Conservation (phyloP, 2,797 vertebrate genomes). For the Natrix natrix region DNA sequence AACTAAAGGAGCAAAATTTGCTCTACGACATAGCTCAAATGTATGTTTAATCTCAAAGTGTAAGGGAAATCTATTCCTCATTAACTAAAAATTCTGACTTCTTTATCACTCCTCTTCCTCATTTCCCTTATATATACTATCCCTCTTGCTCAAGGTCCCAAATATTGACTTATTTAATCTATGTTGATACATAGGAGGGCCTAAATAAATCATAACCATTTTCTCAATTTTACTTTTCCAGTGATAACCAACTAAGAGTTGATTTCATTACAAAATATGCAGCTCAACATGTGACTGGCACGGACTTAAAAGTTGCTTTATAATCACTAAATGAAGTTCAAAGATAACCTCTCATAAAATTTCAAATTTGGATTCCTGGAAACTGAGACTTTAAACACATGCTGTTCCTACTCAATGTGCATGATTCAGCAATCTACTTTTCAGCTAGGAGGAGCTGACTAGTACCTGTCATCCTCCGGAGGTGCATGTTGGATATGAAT, state of each 20-base stretch:
- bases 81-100: neutral
- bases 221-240: neutral
- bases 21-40: neutral
- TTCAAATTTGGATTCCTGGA: slow-evolving; percentile 41
- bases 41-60: neutral
- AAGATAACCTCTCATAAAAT: slow-evolving; percentile 25
- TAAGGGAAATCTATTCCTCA: neutral
- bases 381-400: slow-evolving; percentile 5
- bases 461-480: slow-evolving; percentile 99
- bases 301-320: slow-evolving; percentile 52
- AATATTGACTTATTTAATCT: neutral
- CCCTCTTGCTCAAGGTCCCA: no score
- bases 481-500: slow-evolving; percentile 98
- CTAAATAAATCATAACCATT: neutral
- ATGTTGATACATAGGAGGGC: neutral
- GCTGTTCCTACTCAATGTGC: slow-evolving; percentile 31
- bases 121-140: neutral
- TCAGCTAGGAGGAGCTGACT: slow-evolving; percentile 68
- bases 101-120: neutral
- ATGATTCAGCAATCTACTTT: slow-evolving; percentile 58
- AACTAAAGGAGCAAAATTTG: neutral
- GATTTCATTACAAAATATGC: neutral
- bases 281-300: slow-evolving; percentile 8
- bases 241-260: neutral
- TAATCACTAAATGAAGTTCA: slow-evolving; percentile 30